Percentiles rank a stretch among this genome's conserved stretches.
Evolutionary conservation across 2,113 vertebrate genomes (phyloP).

Genomic region (Sylvia atricapilla): DNA sequence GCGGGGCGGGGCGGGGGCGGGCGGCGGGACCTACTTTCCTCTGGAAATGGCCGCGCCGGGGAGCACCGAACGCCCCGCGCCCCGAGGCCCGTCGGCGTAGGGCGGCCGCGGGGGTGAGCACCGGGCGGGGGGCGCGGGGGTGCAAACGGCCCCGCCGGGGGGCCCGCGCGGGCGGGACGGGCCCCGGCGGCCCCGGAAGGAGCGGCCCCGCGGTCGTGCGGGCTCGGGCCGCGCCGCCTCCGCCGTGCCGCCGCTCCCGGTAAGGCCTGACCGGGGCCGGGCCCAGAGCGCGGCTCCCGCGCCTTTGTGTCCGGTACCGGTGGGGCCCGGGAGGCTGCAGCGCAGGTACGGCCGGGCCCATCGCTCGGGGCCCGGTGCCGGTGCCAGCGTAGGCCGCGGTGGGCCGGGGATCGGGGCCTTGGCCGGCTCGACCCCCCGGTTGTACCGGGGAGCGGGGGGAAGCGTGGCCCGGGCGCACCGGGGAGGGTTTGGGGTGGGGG

Average conservation of each 20-base stretch:
- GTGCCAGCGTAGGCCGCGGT: not conserved
- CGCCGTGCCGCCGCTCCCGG: not conserved
- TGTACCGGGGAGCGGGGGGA: not conserved
- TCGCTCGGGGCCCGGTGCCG: not conserved
- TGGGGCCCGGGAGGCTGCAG: not conserved
- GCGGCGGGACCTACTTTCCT: too few species aligned
- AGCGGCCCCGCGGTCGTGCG: not conserved
- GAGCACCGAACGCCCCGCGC: too few species aligned
- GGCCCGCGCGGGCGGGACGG: too few species aligned
- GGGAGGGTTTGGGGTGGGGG: not conserved
- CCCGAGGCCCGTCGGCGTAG: too few species aligned
- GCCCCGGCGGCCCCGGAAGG: not conserved
- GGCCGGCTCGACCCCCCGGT: not conserved
- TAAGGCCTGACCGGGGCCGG: not conserved
- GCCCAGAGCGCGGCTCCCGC: not conserved
- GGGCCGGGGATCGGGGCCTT: not conserved
- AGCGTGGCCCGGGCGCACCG: not conserved
- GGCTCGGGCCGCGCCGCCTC: not conserved
- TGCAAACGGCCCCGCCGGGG: too few species aligned
- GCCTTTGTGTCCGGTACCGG: not conserved
- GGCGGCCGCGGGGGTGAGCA: too few species aligned
- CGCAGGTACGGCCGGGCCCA: not conserved
- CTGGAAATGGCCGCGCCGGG: too few species aligned
- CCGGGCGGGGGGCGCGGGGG: too few species aligned
- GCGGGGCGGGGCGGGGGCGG: too few species aligned